Evolutionary conservation across 2,888 invertebrate genomes (phyloP), one percentile per base, ranked within the genome.

Genomic region (Serrognathus titanus): DNA sequence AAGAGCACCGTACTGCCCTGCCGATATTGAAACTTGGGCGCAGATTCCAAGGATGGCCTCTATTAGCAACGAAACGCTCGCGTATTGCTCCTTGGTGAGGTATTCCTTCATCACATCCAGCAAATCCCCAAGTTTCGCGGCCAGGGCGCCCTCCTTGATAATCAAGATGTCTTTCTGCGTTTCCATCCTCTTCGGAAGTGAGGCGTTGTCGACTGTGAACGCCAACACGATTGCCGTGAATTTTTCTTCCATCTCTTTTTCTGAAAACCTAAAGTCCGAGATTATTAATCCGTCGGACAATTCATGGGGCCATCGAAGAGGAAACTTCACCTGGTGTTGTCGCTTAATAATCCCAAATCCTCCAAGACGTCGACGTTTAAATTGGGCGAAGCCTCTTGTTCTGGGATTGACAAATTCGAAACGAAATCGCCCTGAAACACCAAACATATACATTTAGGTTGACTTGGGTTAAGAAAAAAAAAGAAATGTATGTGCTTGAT

Each of bases 1-100:
- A 36, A 64, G 47, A 6, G 57, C 57, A 38, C 64, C 64, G 57
- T 37, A 63, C 43, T 57, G 61, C 61, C 39, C 62, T 50, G 61
- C 64, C 59, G 58, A 59, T 12, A 49, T 47, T 53, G 53, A 57
- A 3, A 55, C 31, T 55, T 60, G 56, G 7, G 50, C 35, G 24
- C 55, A 53, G 7, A 51, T 38, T 5, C 45, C 38, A 37, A 53
- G 48, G 8, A 61, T 39, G 8, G 36, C 24, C 31, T 59, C 53
- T 43, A 59, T 20, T 13, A 52, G 57, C 7, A 39, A 11, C 11
- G 48, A 53, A n/a, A 47, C 51, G n/a, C 12, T 49, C 3, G 16
- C 13, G n/a, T 43, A 20, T 20, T 43, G 43, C 48, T 43, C 52
- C 20, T 31, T 6, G 20, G 24, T 40, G 31, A 48, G 47, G 12